Evolutionary conservation across 2,888 invertebrate species (phyloP), one percentile per base, ranked within the genome.

Genomic region (Macrostomum cliftonense): DNA sequence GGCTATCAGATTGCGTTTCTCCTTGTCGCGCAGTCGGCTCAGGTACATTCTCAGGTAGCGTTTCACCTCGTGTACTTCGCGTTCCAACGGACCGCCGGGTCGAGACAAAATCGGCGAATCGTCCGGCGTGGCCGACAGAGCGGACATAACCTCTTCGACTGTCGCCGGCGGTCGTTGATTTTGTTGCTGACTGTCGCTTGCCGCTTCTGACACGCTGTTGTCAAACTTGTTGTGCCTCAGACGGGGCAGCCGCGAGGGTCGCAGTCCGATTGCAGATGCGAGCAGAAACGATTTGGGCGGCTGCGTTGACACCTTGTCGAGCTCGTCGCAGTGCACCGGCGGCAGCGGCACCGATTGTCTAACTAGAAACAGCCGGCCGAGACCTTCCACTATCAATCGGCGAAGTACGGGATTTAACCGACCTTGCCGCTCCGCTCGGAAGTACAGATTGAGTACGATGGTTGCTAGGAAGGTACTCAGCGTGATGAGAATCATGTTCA

Each of bases 401-500:
- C 28, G 28, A 4, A 20, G 13, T 7, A 39, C 5, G 20, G 13
- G 39, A 16, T 40, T 19, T n/a, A 50, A 14, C 9, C 38, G 50
- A 7, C 52, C 52, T 11, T 28, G 19, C 28, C 36, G 11, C 17
- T 54, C 47, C 4, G 47, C 53, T 11, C 53, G 45, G 28, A 54
- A 53, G 43, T 52, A 52, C 4, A 51, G 43, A 21, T 52, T 52
- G 7, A 52, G 43, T 13, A 52, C 52, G 13, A 53, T 14, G 14
- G 42, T 36, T 28, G 52, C 52, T 7, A 52, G 45, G 21, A 52
- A 52, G 11, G 52, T 52, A 7, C 52, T 53, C 7, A 52, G 16
- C 14, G 52, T 52, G 2, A 52, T 52, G 47, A 52, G 47, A 14
- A 44, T 39, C 52, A 52, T 52, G 37, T 52, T 52, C 4, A 52